Evolutionary conservation across 2,888 invertebrate species (phyloP).

Genomic region (Zootermopsis nevadensis): DNA sequence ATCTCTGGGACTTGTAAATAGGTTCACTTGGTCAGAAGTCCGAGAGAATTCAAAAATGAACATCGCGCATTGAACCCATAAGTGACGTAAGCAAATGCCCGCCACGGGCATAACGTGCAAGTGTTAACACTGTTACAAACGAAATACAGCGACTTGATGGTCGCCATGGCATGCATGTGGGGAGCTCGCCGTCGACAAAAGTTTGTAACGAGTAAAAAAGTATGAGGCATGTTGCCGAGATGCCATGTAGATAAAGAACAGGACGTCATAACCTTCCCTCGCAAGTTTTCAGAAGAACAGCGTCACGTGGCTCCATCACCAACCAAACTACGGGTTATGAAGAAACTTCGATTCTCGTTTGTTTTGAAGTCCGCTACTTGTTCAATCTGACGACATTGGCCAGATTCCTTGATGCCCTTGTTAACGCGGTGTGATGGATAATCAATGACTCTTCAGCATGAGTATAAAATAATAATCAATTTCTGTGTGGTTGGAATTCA

Average conservation of each 20-base stretch:
- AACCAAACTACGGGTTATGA: slow-evolving; percentile 35
- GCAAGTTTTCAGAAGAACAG: slow-evolving; percentile 5
- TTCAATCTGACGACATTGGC: background rate
- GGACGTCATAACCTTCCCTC: background rate
- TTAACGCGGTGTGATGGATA: slow-evolving; percentile 19
- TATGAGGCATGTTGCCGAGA: slow-evolving; percentile 17
- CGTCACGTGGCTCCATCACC: slow-evolving; percentile 2
- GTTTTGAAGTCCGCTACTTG: background rate
- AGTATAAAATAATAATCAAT: slow-evolving; percentile 30
- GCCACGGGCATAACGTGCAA: background rate
- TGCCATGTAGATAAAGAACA: background rate
- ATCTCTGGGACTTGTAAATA: no score
- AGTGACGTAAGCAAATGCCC: background rate
- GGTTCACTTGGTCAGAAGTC: no score
- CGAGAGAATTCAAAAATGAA: no score
- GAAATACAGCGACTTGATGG: slow-evolving; percentile 24
- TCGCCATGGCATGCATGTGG: background rate
- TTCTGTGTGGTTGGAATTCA: background rate
- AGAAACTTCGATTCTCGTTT: slow-evolving; percentile 42
- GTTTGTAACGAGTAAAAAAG: slow-evolving; percentile 46
- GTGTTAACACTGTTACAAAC: slow-evolving; percentile 26
- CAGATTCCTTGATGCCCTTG: background rate
- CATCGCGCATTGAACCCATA: no score
- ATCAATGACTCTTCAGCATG: slow-evolving; percentile 35
- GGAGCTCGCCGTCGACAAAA: slow-evolving; percentile 10